Conservation (phyloP, 2,113 vertebrate genomes). For the Triplophysa rosa region DNA sequence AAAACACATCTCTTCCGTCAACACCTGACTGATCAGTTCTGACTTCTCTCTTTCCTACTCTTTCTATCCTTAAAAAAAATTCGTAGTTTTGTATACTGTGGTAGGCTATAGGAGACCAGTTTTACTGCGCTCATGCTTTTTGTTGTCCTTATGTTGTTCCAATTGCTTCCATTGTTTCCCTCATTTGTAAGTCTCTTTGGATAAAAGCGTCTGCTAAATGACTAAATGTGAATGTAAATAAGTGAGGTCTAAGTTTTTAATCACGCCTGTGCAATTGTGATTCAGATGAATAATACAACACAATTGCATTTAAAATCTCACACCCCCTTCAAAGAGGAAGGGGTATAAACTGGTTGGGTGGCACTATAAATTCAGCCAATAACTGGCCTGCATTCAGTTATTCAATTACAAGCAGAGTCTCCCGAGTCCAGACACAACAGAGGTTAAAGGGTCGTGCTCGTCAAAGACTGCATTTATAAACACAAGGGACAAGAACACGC, state of each 20-base stretch:
- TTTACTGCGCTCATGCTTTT: too few species aligned
- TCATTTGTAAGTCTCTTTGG: too few species aligned
- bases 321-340: background rate
- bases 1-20: too few species aligned
- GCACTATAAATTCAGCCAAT: background rate
- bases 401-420: background rate
- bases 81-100: too few species aligned
- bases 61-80: too few species aligned
- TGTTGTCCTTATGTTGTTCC: too few species aligned
- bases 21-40: too few species aligned
- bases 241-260: conserved; percentile 9
- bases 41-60: too few species aligned
- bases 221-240: background rate
- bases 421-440: background rate
- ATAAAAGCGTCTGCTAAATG: too few species aligned
- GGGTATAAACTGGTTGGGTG: background rate
- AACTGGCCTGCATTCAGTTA: background rate
- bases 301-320: background rate
- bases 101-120: too few species aligned
- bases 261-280: conserved; percentile 6
- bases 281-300: background rate
- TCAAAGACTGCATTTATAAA: conserved; percentile 3
- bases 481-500: background rate
- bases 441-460: background rate
- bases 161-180: too few species aligned